A percentile compares a stretch with the other conserved stretches of the same genome.
Evolutionary conservation across 2,888 invertebrate species (phyloP).

Genomic region (Parasteatoda lunata): DNA sequence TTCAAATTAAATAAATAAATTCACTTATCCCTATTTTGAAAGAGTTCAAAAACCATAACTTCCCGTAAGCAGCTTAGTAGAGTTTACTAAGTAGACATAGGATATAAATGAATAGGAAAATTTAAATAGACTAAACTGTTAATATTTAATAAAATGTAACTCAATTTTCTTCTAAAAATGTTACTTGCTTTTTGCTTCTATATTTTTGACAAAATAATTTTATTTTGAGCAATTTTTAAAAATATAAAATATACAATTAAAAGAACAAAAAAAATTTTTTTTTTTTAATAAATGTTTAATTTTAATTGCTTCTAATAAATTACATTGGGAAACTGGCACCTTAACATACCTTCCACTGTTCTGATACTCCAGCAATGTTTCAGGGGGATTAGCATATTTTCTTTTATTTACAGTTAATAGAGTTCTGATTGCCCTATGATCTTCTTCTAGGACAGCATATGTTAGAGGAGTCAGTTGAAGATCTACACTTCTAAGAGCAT

Average conservation of each 20-base stretch:
- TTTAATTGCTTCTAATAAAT: not conserved
- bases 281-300: not conserved
- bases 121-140: too few relatives aligned
- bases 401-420: slow-evolving; percentile 71
- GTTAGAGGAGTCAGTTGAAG: slow-evolving; percentile 72
- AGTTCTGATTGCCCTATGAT: slow-evolving; percentile 72
- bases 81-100: too few relatives aligned
- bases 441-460: slow-evolving; percentile 73
- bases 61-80: too few relatives aligned
- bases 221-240: not conserved
- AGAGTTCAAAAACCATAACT: too few relatives aligned
- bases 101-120: too few relatives aligned
- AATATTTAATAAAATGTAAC: too few relatives aligned
- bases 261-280: not conserved
- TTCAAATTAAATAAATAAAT: too few relatives aligned
- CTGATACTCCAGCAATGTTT: slow-evolving; percentile 71
- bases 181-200: too few relatives aligned
- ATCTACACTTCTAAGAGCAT: slow-evolving; percentile 72
- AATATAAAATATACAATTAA: not conserved
- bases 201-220: too few relatives aligned
- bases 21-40: too few relatives aligned
- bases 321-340: too few relatives aligned
- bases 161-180: too few relatives aligned
- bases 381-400: slow-evolving; percentile 70
- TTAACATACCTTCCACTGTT: slow-evolving; percentile 73